Conservation (phyloP, 2,113 vertebrate species). For the Pungitius pungitius region DNA sequence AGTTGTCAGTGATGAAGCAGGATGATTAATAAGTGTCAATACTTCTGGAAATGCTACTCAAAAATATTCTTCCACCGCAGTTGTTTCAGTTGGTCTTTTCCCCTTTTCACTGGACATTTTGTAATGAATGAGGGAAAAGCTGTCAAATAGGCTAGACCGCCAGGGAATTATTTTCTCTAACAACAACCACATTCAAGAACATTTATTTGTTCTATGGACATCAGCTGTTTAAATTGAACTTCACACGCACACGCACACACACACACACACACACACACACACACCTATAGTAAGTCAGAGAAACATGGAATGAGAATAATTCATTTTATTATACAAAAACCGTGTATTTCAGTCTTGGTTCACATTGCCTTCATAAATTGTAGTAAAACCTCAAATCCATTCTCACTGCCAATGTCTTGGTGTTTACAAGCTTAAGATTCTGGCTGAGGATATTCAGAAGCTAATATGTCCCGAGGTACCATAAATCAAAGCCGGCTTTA, state of each 20-base stretch:
- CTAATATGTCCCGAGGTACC: constrained; percentile 74
- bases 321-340: neutral
- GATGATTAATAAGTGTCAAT: neutral
- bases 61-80: neutral
- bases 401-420: constrained; percentile 18
- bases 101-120: too few relatives aligned
- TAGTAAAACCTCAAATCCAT: neutral
- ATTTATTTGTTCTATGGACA: neutral
- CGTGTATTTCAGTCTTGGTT: neutral
- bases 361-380: neutral
- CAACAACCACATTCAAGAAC: neutral
- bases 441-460: constrained; percentile 61
- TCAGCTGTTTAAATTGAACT: neutral
- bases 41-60: neutral
- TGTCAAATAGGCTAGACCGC: neutral
- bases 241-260: neutral
- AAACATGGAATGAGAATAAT: neutral
- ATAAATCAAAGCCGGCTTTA: constrained; percentile 82
- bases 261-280: too few relatives aligned
- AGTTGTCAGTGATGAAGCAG: neutral
- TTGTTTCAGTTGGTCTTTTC: too few relatives aligned
- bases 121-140: neutral
- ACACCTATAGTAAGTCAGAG: neutral
- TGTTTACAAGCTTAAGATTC: constrained; percentile 40
- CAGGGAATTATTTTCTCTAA: neutral